Evolutionary conservation across 2,888 invertebrate species (phyloP).

Genomic region (Euplagia quadripunctaria): DNA sequence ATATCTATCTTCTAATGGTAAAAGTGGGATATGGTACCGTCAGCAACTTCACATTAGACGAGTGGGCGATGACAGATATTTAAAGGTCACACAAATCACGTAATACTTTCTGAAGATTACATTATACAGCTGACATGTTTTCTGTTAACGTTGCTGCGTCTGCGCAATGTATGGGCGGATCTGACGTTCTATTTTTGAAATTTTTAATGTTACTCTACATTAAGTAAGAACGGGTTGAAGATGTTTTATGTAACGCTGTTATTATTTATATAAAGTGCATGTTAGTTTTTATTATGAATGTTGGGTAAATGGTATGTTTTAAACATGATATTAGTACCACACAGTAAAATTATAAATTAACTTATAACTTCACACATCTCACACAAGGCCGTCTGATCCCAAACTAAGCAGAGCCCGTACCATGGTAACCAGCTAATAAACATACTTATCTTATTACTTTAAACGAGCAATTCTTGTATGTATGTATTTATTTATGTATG

Average conservation of each 20-base stretch:
- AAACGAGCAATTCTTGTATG: no score
- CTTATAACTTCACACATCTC: no score
- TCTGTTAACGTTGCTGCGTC: constrained; percentile 35
- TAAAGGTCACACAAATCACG: constrained; percentile 71
- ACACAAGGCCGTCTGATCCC: no score
- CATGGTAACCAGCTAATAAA: no score
- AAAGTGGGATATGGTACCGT: constrained; percentile 55
- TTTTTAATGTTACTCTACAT: constrained; percentile 48
- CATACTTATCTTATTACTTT: no score
- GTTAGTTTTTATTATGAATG: not conserved
- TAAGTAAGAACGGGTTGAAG: constrained; percentile 28
- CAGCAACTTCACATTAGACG: constrained; percentile 50
- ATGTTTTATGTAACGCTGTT: constrained; percentile 17
- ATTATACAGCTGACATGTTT: constrained; percentile 44
- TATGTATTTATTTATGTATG: no score
- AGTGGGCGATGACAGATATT: constrained; percentile 65
- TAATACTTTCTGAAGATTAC: constrained; percentile 67
- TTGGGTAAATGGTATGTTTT: not conserved
- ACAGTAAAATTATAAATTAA: not conserved
- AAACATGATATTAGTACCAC: not conserved
- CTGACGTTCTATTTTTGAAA: constrained; percentile 43
- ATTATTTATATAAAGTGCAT: not conserved
- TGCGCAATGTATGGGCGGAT: constrained; percentile 49
- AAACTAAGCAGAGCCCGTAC: no score
- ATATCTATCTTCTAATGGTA: constrained; percentile 34